These are phyloP conservation scores for Ashinkailepas kermadecensis DNA, from an alignment of 2,888 invertebrate genomes.

Conservation along the genomic window DNA sequence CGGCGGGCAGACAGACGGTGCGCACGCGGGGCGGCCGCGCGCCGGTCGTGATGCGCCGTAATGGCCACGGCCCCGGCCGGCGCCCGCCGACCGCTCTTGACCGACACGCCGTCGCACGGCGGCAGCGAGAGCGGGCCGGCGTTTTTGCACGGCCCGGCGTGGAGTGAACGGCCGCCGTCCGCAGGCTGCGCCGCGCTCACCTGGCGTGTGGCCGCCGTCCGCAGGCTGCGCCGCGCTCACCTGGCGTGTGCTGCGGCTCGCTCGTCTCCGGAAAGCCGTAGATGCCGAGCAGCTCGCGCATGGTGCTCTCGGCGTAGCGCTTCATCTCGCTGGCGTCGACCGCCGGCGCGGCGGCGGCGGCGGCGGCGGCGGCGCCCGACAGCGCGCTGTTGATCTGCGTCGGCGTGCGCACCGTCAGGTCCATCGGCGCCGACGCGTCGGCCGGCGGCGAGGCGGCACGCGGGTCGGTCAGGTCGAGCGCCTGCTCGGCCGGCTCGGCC, in stretches of 20 bases:
- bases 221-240: constrained; percentile 45
- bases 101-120: too few relatives aligned
- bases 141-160: too few relatives aligned
- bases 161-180: background rate
- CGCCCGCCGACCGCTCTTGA: background rate
- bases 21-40: background rate
- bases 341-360: constrained; percentile 41
- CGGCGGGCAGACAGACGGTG: background rate
- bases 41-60: background rate
- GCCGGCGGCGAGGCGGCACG: constrained; percentile 29
- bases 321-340: constrained; percentile 56
- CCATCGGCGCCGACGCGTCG: constrained; percentile 25
- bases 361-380: constrained; percentile 37
- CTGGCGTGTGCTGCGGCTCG: constrained; percentile 60
- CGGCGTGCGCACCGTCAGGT: constrained; percentile 23
- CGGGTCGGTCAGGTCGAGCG: constrained; percentile 34
- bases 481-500: constrained; percentile 26
- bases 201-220: constrained; percentile 50
- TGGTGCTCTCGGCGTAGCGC: constrained; percentile 69
- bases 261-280: constrained; percentile 67
- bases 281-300: constrained; percentile 67
- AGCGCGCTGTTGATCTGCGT: constrained; percentile 29
- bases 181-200: constrained; percentile 43
- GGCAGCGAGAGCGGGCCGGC: too few relatives aligned
- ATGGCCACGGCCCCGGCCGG: background rate